These are phyloP conservation scores for Lordiphosa andalusiaca DNA, from an alignment of 2,888 invertebrate genomes.

Conservation along the genomic window DNA sequence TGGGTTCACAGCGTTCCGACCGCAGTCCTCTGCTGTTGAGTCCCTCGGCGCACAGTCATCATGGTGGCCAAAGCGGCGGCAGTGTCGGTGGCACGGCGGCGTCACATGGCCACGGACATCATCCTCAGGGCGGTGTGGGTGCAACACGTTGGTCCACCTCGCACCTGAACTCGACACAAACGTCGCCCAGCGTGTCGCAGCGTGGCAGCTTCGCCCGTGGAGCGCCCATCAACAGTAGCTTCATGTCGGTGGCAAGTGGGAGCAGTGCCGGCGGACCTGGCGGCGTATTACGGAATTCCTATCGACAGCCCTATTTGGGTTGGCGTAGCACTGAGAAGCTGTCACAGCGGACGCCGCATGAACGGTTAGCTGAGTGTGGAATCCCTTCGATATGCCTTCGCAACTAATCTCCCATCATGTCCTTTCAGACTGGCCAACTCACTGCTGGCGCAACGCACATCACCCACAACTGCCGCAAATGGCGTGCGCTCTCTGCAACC, in stretches of 20 bases:
- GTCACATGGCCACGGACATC: constrained; percentile 27
- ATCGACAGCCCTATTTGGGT: constrained; percentile 93
- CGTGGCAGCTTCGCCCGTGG: constrained; percentile 86
- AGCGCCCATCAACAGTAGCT: constrained; percentile 80
- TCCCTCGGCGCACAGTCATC: constrained; percentile 81
- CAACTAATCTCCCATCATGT: no score
- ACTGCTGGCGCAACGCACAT: constrained; percentile 81
- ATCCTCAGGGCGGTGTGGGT: constrained; percentile 35
- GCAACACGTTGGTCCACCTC: constrained; percentile 86
- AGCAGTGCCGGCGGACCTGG: constrained; percentile 80
- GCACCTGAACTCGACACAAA: constrained; percentile 87
- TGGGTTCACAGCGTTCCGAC: constrained; percentile 82
- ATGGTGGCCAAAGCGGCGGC: constrained; percentile 76
- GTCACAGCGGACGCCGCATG: constrained; percentile 90
- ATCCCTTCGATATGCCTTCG: no score
- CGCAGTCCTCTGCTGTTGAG: constrained; percentile 80
- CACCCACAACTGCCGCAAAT: constrained; percentile 51
- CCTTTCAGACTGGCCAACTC: constrained; percentile 84
- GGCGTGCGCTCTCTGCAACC: constrained; percentile 56
- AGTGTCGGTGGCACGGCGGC: constrained; percentile 30
- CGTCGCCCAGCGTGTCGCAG: constrained; percentile 87
- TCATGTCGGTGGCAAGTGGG: constrained; percentile 84
- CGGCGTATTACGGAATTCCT: constrained; percentile 82
- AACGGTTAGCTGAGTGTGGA: constrained; percentile 82
- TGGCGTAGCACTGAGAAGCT: constrained; percentile 94